Evolutionary conservation across 2,113 vertebrate species (phyloP), one percentile per base, ranked within the genome.

Genomic region (Tretioscincus oriximinensis): DNA sequence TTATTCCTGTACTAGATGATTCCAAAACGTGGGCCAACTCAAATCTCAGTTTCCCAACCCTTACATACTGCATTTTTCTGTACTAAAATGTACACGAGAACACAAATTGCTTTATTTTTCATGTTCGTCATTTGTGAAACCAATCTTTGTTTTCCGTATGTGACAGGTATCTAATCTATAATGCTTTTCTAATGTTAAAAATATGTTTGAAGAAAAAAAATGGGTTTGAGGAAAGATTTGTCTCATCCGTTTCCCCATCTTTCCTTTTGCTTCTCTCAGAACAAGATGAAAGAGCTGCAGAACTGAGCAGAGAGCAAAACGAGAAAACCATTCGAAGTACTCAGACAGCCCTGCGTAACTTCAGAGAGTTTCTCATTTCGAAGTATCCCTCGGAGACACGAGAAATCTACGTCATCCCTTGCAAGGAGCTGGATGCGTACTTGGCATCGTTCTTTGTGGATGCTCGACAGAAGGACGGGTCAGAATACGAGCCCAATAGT

Each of bases 241-340:
- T 87, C 41, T 4, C 79, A 95, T 86, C 86, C 83, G 5, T 89
- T 77, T 80, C 86, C 54, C 86, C 93, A 82, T 93, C 77, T 93
- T 58, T 88, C 79, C 84, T 90, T 90, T 67, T 90, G 67, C 86
- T 72, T 90, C 72, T 93, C 93, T 80, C 92, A 96, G 96, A 97
- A 80, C 95, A 96, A 91, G 96, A 97, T 88, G 96, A 97, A 83
- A 90, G 93, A 90, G 93, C 94, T 0, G 95, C 94, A 4, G 96
- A 97, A 89, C 93, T 95, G 79, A 96, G 94, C 92, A 93, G 96
- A 68, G 96, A 97, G 89, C 96, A 97, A 93, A 97, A 97, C 0
- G 96, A 97, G 90, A 97, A 97, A 92, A 97, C 96, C 64, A 96
- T 97, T 88, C 94, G 96, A 76, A 97, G 96, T 94, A 97, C 96